phyloP scores from a whole-genome alignment of 2,113 vertebrate species.

The Phyllostomus hastatus region DNA sequence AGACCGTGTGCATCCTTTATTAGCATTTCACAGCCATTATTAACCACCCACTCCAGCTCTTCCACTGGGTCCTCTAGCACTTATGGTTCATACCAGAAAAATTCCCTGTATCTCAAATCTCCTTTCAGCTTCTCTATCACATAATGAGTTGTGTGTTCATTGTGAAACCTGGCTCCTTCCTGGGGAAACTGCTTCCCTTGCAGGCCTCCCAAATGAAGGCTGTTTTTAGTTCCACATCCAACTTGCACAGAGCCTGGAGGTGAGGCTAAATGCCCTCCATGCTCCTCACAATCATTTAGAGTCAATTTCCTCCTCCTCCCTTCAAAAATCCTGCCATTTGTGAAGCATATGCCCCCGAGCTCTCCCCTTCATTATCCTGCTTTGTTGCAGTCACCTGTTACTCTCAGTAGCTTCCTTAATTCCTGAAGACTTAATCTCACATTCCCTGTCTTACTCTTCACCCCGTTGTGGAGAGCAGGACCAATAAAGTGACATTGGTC shows the following conservation, averaged over 20 bases:
- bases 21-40: neutral
- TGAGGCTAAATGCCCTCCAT: neutral
- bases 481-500: no score
- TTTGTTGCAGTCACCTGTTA: neutral
- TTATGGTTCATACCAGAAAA: neutral
- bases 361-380: neutral
- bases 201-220: neutral
- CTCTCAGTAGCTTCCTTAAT: neutral
- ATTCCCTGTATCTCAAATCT: neutral
- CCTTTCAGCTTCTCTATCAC: neutral
- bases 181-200: neutral
- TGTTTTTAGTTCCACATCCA: neutral
- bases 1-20: neutral
- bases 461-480: neutral
- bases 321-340: neutral
- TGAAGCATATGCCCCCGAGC: neutral
- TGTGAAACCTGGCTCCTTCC: neutral
- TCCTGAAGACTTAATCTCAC: neutral
- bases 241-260: neutral
- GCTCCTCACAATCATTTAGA: neutral
- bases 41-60: neutral
- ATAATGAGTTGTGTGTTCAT: neutral
- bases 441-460: neutral
- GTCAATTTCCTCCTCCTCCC: neutral
- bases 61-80: neutral